Conservation (phyloP, 2,113 vertebrate genomes). For the Tricholaema leucomelas region DNA sequence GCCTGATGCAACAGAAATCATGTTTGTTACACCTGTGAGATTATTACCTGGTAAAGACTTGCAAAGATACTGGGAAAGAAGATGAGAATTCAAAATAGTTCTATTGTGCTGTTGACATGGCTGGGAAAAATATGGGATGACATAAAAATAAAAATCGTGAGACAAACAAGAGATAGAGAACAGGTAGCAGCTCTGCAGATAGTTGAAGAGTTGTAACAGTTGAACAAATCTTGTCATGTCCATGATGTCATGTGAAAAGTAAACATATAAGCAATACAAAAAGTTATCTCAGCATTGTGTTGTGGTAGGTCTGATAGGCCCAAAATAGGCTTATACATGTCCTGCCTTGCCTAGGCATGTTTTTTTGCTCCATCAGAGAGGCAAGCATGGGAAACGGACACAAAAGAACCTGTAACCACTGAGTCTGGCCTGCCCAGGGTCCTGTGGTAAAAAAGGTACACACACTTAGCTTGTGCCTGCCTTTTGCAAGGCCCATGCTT, state of each 20-base stretch:
- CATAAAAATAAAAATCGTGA: not conserved
- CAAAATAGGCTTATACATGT: too few relatives aligned
- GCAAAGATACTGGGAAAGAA: not conserved
- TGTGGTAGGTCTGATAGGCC: too few relatives aligned
- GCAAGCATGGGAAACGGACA: too few relatives aligned
- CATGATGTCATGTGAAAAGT: not conserved
- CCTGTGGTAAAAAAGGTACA: too few relatives aligned
- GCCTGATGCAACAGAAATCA: not conserved
- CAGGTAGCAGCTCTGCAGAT: not conserved
- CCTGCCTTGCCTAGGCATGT: too few relatives aligned
- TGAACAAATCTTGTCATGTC: not conserved
- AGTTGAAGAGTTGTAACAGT: not conserved
- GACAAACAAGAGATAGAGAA: not conserved
- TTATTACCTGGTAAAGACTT: not conserved
- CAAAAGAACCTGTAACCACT: too few relatives aligned
- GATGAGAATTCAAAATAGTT: not conserved
- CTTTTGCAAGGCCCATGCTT: too few relatives aligned
- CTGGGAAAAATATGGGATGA: not conserved
- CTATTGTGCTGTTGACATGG: not conserved
- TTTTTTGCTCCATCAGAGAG: too few relatives aligned
- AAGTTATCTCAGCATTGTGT: not conserved
- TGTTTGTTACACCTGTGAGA: not conserved
- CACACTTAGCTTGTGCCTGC: too few relatives aligned
- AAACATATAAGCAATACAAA: not conserved
- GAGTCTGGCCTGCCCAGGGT: too few relatives aligned